phyloP scores from a whole-genome alignment of 2,888 invertebrate species.

The Sepioteuthis lessoniana region DNA sequence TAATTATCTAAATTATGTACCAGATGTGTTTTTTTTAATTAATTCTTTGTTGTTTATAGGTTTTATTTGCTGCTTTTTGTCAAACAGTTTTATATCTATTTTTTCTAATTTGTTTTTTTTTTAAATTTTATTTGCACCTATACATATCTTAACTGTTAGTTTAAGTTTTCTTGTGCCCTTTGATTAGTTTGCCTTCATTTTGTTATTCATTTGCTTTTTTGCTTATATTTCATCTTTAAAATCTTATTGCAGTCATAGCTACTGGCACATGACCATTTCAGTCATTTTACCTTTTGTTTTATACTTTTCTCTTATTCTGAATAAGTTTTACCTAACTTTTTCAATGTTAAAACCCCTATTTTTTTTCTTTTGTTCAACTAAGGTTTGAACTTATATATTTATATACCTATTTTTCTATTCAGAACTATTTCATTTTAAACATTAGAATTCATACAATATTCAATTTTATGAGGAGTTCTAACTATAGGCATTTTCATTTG shows the following conservation, averaged over 20 bases:
- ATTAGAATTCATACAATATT: neutral
- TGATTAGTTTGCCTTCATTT: neutral
- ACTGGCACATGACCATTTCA: slow-evolving; percentile 33
- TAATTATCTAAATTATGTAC: too few relatives aligned
- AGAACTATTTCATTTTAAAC: neutral
- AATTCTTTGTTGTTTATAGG: too few relatives aligned
- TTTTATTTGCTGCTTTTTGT: too few relatives aligned
- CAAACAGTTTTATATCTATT: too few relatives aligned
- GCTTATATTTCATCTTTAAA: neutral
- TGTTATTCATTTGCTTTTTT: neutral
- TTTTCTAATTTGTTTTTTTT: too few relatives aligned
- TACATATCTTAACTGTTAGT: neutral
- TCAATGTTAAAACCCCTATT: neutral
- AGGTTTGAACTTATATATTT: neutral
- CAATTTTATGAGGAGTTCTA: neutral
- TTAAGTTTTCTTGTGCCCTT: neutral
- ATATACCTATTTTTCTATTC: neutral
- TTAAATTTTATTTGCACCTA: neutral
- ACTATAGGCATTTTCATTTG: neutral
- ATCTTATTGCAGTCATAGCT: neutral
- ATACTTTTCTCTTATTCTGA: neutral
- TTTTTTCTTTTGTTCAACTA: neutral
- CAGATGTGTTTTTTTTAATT: too few relatives aligned
- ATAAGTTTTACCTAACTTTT: slow-evolving; percentile 20
- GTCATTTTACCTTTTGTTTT: too few relatives aligned